Evolutionary conservation across 2,113 vertebrate species (phyloP).

Genomic region (Mionectes macconnelli): DNA sequence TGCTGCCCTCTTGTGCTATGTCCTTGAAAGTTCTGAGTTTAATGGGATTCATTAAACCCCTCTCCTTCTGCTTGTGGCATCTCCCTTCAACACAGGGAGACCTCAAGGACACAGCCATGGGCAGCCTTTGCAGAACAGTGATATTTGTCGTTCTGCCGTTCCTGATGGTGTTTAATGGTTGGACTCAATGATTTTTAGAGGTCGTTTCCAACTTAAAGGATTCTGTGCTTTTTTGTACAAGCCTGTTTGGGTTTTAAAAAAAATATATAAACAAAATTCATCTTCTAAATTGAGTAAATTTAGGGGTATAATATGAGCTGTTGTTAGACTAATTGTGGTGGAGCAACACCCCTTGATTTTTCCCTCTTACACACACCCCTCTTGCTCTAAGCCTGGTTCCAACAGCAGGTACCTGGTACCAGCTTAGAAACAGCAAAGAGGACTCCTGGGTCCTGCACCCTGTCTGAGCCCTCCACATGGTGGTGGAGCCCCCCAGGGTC

Average conservation of each 20-base stretch:
- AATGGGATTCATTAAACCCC: not conserved
- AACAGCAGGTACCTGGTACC: not conserved
- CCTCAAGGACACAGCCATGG: not conserved
- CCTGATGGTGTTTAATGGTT: not conserved
- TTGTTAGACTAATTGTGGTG: not conserved
- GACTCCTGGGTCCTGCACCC: not conserved
- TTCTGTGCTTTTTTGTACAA: not conserved
- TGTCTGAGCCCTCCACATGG: accelerated
- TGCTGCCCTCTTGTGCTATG: constrained; percentile 67
- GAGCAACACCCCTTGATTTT: not conserved
- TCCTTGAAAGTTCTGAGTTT: not conserved
- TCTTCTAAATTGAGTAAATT: not conserved
- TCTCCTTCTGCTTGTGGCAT: not conserved
- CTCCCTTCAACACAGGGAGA: not conserved
- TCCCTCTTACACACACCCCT: not conserved
- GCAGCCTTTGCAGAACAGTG: not conserved
- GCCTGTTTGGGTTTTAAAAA: not conserved
- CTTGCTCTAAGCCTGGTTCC: not conserved
- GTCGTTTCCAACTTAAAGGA: not conserved
- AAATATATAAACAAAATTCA: not conserved
- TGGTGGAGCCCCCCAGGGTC: not conserved
- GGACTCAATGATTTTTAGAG: not conserved
- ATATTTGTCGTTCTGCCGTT: not conserved
- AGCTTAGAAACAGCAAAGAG: not conserved
- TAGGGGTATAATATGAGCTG: not conserved